Base-by-base conservation (phyloP, 2,888 invertebrate genomes). In the Brachyptera risi region DNA sequence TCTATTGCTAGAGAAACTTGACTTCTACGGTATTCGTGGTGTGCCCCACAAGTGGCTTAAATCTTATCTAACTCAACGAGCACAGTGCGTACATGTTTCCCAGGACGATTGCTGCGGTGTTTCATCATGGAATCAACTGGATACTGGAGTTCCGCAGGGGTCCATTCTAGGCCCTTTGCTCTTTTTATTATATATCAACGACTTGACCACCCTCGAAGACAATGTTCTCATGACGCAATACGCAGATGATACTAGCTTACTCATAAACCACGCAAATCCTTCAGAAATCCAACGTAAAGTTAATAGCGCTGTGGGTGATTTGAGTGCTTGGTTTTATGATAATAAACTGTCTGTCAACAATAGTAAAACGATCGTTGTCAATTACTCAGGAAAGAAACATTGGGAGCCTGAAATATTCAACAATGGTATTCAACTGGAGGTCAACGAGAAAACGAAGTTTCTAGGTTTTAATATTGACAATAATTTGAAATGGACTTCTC, bases 11-110 rank as follows among this genome's bases (percentile, higher is more conserved):
- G 24, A 24, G 17, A 61, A 57, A 51, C 47, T 63, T 9, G 3
- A 58, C 5, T 23, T 35, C 21, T 44, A 54, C 38, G 63, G 63
- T 2, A 27, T 63, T 2, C 31, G 58, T 23, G 62, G 62, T 13
- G 31, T n/a, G 9, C 42, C 49, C 2, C 26, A 15, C 5, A 21
- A 31, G 24, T 56, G 56, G 56, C 42, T 61, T 3, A 17, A 15
- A 26, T 59, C 58, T 15, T 62, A 62, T 23, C 57, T 62, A 13
- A 9, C 9, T 5, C 24, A 19, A 2, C 49, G 62, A 21, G n/a
- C 35, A n/a, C 62, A 62, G 47, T 15, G 38, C 4, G 21, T 57
- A 9, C 19, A 38, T 40, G 35, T 17, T 11, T 24, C 9, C 5
- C n/a, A n/a, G n/a, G 26, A 49, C 3, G 21, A 26, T 3, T 15